These are phyloP conservation scores for Oeneis ivallda DNA, from an alignment of 2,888 invertebrate species.

Conservation along the genomic window DNA sequence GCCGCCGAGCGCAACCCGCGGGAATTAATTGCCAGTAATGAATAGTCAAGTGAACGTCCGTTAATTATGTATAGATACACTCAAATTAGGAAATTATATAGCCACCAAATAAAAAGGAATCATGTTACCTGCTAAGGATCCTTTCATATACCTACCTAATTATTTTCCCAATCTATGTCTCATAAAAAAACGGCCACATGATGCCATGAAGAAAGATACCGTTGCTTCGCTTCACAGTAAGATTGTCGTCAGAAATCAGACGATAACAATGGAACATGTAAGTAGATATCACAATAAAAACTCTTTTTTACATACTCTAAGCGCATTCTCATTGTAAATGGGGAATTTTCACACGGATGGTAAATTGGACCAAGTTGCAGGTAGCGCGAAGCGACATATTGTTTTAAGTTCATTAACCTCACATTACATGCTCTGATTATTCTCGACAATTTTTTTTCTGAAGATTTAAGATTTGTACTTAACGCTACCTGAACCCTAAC, in stretches of 20 bases:
- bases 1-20: constrained; percentile 78
- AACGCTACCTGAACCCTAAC: not conserved
- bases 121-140: not conserved
- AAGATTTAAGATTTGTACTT: not conserved
- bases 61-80: constrained; percentile 70
- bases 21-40: constrained; percentile 82
- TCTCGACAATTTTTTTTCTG: constrained; percentile 9
- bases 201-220: constrained; percentile 5
- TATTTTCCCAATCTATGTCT: not conserved
- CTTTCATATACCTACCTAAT: not conserved
- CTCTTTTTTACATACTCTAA: constrained; percentile 26
- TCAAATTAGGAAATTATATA: constrained; percentile 44
- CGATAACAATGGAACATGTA: constrained; percentile 21
- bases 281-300: constrained; percentile 26
- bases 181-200: not conserved
- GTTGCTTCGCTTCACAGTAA: constrained; percentile 7
- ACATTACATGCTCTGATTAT: constrained; percentile 36
- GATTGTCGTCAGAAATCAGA: constrained; percentile 26
- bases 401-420: constrained; percentile 42
- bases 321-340: constrained; percentile 33
- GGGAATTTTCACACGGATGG: constrained; percentile 65
- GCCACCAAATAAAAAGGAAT: constrained; percentile 24
- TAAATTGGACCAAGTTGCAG: constrained; percentile 48
- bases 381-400: constrained; percentile 40
- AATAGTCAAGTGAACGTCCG: constrained; percentile 80